Evolutionary conservation across 1,140 invertebrate genomes (phyloP), one percentile per base, ranked within the genome.

Genomic region (Trichonephila clavipes): DNA sequence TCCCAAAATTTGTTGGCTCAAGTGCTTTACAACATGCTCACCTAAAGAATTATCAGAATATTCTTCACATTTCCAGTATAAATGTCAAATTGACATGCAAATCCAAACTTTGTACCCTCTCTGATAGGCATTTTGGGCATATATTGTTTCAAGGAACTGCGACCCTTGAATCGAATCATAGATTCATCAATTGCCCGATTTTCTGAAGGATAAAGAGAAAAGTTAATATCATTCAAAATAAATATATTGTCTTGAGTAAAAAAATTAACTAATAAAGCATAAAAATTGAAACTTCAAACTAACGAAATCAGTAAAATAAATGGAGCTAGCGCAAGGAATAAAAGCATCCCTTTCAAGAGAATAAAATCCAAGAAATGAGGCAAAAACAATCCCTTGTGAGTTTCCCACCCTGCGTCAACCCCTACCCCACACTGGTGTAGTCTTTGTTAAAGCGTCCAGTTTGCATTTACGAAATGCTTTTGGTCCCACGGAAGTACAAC

Each of bases 41-140:
- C 62, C 62, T 64, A 64, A 28, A 77, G n/a, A 12, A 0, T 77
- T 77, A 12, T 77, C 72, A 2, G 16, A 24, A 34, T 77, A 24
- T 77, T n/a, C n/a, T n/a, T 28, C 24, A 77, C n/a, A n/a, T 77
- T 77, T 77, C 72, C 72, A 34, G 72, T 85, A 58, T 28, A 85
- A 58, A 85, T 85, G 8, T 85, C 82, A 10, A 85, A 85, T 19
- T 85, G 82, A 58, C 40, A 28, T 21, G 16, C 24, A 77, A 34
- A 77, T 77, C 24, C 6, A 77, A 34, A 77, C n/a, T 77, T 77
- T 95, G 7, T 94, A 94, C 1, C 94, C 94, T 92, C 94, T 16
- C 90, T 95, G 24, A 64, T 92, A 28, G 94, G 95, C 86, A 94
- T 95, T 69, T 59, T 86, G 18, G 94, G 93, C 61, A 95, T 94